phyloP scores from a whole-genome alignment of 2,888 invertebrate species.

The Ashinkailepas kermadecensis region DNA sequence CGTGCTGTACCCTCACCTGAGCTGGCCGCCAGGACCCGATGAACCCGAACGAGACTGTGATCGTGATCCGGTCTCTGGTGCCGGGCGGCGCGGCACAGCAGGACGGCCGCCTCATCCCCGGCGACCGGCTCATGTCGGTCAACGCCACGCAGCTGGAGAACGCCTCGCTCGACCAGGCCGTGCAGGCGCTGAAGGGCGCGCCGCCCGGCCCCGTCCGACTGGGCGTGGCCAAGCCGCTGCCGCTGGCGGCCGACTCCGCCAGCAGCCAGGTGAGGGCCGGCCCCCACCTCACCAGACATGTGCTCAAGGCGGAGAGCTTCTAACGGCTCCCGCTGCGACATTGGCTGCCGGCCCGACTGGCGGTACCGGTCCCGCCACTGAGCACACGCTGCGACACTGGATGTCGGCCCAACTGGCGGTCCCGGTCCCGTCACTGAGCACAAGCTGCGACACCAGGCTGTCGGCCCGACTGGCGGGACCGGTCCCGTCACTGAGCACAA shows the following conservation, averaged over 20 bases:
- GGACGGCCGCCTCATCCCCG: slow-evolving; percentile 95
- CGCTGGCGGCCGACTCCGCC: slow-evolving; percentile 7
- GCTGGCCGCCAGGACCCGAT: slow-evolving; percentile 67
- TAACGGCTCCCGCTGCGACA: neutral
- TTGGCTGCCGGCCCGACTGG: neutral
- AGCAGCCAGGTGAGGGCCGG: neutral
- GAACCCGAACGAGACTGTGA: slow-evolving; percentile 92
- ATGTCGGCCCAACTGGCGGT: too few species aligned
- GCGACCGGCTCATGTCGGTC: slow-evolving; percentile 76
- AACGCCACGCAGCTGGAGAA: slow-evolving; percentile 80
- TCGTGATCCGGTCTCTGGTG: slow-evolving; percentile 94
- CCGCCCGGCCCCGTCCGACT: slow-evolving; percentile 89
- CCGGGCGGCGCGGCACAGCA: slow-evolving; percentile 97
- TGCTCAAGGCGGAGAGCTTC: slow-evolving; percentile 20
- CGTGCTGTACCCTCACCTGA: too few species aligned
- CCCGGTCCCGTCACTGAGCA: too few species aligned
- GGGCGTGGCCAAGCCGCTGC: slow-evolving; percentile 83
- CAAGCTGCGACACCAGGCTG: too few species aligned
- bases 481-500: too few species aligned
- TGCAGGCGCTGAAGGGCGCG: slow-evolving; percentile 93
- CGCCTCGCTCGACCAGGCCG: slow-evolving; percentile 92
- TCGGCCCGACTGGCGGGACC: too few species aligned
- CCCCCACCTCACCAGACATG: neutral
- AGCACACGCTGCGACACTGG: too few species aligned
- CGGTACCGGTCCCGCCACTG: too few species aligned